These are phyloP conservation scores for Bursaphelenchus okinawaensis DNA, from an alignment of 2,888 invertebrate genomes.

Conservation along the genomic window DNA sequence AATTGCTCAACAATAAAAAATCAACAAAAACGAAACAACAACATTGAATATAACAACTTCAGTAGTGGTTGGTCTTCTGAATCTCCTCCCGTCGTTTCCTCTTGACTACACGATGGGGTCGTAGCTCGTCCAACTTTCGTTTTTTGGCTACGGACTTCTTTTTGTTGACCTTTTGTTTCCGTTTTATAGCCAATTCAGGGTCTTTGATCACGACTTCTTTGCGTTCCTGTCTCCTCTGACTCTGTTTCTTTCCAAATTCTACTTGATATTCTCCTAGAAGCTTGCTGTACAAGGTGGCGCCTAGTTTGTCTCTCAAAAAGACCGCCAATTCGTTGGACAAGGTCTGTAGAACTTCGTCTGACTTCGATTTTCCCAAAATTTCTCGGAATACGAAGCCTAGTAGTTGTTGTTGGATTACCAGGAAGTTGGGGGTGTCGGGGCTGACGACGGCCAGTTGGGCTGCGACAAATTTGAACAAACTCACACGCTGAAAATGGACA, in stretches of 20 bases:
- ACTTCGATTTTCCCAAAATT: conserved; percentile 34
- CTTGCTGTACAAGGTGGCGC: conserved; percentile 35
- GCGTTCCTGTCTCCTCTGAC: conserved; percentile 34
- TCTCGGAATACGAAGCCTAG: conserved; percentile 43
- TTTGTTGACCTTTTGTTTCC: conserved; percentile 39
- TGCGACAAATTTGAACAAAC: conserved; percentile 43
- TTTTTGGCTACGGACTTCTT: conserved; percentile 37
- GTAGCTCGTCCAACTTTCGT: conserved; percentile 41
- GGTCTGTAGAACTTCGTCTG: conserved; percentile 36
- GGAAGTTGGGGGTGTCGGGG: conserved; percentile 14
- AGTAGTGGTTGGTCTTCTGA: background rate
- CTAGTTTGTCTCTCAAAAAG: conserved; percentile 37
- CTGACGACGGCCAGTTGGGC: conserved; percentile 30
- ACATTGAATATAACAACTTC: background rate
- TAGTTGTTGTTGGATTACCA: conserved; percentile 25
- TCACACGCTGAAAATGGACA: conserved; percentile 41
- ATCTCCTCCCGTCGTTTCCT: conserved; percentile 23
- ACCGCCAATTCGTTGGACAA: conserved; percentile 40
- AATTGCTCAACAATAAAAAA: too few relatives aligned
- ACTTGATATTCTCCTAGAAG: conserved; percentile 33
- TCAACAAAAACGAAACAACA: too few relatives aligned
- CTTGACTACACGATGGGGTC: conserved; percentile 45
- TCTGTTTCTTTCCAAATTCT: conserved; percentile 22
- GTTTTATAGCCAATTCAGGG: conserved; percentile 34
- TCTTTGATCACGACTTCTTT: conserved; percentile 40